phyloP scores from a whole-genome alignment of 2,797 vertebrate species.

The Phoxinus dragarum region DNA sequence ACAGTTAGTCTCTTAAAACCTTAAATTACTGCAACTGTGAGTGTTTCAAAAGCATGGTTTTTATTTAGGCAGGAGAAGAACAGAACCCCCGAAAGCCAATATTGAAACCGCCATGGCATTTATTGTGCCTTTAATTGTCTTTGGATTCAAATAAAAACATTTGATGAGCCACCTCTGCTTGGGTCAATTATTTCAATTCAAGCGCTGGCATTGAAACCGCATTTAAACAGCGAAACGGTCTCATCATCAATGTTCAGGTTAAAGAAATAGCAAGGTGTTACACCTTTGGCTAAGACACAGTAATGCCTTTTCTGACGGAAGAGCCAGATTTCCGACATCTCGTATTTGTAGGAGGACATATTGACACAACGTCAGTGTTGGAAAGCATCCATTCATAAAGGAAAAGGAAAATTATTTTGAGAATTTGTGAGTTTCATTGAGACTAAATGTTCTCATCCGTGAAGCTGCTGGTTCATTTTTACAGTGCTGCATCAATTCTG shows the following conservation, averaged over 20 bases:
- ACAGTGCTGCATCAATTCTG: conserved; percentile 18
- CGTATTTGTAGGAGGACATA: conserved; percentile 62
- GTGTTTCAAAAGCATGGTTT: conserved; percentile 72
- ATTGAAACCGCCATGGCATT: conserved; percentile 67
- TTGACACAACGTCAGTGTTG: conserved; percentile 66
- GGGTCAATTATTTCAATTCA: conserved; percentile 64
- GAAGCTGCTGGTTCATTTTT: conserved; percentile 74
- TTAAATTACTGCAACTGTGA: conserved; percentile 75
- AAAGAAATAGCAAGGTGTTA: conserved; percentile 51
- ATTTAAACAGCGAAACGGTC: conserved; percentile 64
- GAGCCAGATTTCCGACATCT: conserved; percentile 60
- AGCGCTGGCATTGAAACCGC: conserved; percentile 53
- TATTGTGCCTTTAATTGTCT: conserved; percentile 72
- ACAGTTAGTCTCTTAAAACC: conserved; percentile 75
- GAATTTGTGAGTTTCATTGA: conserved; percentile 80
- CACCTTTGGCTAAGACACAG: conserved; percentile 55
- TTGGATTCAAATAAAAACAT: conserved; percentile 72
- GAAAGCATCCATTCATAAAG: conserved; percentile 70
- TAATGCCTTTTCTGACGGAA: conserved; percentile 19
- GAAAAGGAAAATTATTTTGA: conserved; percentile 73
- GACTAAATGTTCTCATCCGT: conserved; percentile 77
- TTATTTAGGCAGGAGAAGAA: conserved; percentile 68
- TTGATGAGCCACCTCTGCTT: conserved; percentile 72
- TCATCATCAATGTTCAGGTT: conserved; percentile 56
- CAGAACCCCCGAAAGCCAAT: conserved; percentile 64